Conservation (phyloP, 2,888 invertebrate species). For the Eurytoma californica region DNA sequence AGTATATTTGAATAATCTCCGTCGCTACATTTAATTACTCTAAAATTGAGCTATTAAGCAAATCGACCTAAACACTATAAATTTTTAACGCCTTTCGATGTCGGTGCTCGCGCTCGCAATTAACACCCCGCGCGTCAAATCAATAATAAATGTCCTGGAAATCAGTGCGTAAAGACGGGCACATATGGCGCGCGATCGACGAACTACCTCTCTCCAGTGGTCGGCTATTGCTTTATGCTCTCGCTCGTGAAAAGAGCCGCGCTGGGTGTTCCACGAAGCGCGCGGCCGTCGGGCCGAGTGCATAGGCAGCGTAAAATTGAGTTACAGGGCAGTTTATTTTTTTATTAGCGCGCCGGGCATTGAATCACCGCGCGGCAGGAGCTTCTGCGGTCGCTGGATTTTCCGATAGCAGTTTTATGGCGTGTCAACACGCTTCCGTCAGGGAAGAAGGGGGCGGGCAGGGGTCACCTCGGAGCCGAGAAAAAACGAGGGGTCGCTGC, state of each 20-base stretch:
- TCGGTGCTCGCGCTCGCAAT: neutral
- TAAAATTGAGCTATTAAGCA: no score
- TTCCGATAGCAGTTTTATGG: conserved; percentile 73
- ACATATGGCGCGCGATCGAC: conserved; percentile 1
- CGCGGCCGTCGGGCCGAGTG: conserved; percentile 57
- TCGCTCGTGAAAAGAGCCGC: conserved; percentile 17
- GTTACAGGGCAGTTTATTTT: conserved; percentile 71
- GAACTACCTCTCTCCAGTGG: conserved; percentile 21
- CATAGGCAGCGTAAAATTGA: conserved; percentile 69
- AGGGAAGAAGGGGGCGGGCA: conserved; percentile 55
- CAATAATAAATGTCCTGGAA: conserved; percentile 13
- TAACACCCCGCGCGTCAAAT: conserved; percentile 15
- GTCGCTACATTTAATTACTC: no score
- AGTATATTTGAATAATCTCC: no score
- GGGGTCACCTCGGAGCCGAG: neutral
- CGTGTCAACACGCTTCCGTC: conserved; percentile 73
- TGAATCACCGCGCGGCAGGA: conserved; percentile 53
- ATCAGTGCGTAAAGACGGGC: conserved; percentile 19
- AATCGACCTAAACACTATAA: no score
- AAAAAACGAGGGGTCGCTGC: conserved; percentile 17
- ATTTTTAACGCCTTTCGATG: no score
- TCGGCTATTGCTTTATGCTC: conserved; percentile 17
- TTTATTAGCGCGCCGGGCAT: conserved; percentile 67
- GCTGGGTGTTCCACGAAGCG: conserved; percentile 48
- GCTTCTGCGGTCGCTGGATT: conserved; percentile 72